Evolutionary conservation across 2,888 invertebrate genomes (phyloP).

Genomic region (Nephrotoma flavescens): DNA sequence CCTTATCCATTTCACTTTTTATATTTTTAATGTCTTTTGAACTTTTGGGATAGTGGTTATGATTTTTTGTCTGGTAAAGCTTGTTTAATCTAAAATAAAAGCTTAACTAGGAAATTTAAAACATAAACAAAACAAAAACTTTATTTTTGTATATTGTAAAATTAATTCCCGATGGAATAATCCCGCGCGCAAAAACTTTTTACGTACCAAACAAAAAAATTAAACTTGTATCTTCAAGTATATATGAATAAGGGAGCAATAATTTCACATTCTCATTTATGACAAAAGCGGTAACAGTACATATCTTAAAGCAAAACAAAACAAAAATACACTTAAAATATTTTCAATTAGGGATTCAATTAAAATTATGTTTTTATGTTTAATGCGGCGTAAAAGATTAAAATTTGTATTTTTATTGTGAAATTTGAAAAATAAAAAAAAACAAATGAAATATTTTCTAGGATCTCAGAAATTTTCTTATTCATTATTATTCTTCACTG

Average conservation of each 20-base stretch:
- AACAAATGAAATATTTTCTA: too few relatives aligned
- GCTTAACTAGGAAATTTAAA: not conserved
- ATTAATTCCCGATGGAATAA: not conserved
- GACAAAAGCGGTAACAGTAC: not conserved
- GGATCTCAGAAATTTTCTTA: too few relatives aligned
- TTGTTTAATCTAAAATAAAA: not conserved
- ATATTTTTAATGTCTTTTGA: not conserved
- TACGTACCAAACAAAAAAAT: not conserved
- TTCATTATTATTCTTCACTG: too few relatives aligned
- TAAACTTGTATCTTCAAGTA: not conserved
- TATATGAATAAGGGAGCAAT: not conserved
- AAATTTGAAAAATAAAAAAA: too few relatives aligned
- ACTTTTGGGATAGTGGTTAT: not conserved
- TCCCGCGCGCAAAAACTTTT: not conserved
- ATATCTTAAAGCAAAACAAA: not conserved
- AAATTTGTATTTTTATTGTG: not conserved
- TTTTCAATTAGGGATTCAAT: not conserved
- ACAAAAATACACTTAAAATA: not conserved
- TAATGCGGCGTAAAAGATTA: not conserved
- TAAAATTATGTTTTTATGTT: not conserved
- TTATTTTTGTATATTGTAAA: not conserved
- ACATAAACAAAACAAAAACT: not conserved
- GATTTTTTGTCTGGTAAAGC: not conserved
- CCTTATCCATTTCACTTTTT: not conserved
- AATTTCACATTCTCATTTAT: not conserved